phyloP scores from a whole-genome alignment of 2,888 invertebrate species.

The Molanna angustata region DNA sequence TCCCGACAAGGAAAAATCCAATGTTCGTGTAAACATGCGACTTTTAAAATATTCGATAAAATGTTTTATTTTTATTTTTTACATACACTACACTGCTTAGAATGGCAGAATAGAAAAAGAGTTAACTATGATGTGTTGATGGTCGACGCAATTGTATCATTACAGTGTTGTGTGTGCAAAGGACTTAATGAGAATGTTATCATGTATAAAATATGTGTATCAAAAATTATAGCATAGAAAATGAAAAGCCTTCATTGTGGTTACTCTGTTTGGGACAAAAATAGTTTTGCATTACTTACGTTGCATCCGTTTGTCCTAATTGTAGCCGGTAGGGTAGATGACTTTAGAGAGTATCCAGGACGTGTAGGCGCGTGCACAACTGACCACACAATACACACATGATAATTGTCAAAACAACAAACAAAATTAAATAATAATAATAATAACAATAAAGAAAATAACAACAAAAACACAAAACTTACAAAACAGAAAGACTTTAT shows the following conservation, averaged over 20 bases:
- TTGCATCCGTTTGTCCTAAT: constrained; percentile 47
- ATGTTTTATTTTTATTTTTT: too few relatives aligned
- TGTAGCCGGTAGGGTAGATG: constrained; percentile 69
- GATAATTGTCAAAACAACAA: constrained; percentile 30
- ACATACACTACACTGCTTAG: too few relatives aligned
- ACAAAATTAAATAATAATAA: constrained; percentile 9
- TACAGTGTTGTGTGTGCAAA: too few relatives aligned
- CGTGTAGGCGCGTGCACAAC: constrained; percentile 67
- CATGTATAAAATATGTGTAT: too few relatives aligned
- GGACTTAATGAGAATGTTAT: too few relatives aligned
- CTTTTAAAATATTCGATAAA: too few relatives aligned
- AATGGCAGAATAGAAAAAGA: too few relatives aligned
- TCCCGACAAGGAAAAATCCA: too few relatives aligned
- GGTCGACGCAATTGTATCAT: too few relatives aligned
- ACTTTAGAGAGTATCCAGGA: constrained; percentile 74
- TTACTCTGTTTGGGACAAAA: neutral
- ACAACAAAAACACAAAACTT: neutral
- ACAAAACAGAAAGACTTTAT: too few relatives aligned
- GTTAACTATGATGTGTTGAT: too few relatives aligned
- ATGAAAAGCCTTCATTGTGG: neutral
- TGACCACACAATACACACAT: constrained; percentile 45
- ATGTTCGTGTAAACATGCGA: too few relatives aligned
- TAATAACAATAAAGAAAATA: neutral
- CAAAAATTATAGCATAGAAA: neutral
- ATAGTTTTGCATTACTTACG: constrained; percentile 40